phyloP scores from a whole-genome alignment of 2,888 invertebrate genomes.

The Scaptomyza flava region DNA sequence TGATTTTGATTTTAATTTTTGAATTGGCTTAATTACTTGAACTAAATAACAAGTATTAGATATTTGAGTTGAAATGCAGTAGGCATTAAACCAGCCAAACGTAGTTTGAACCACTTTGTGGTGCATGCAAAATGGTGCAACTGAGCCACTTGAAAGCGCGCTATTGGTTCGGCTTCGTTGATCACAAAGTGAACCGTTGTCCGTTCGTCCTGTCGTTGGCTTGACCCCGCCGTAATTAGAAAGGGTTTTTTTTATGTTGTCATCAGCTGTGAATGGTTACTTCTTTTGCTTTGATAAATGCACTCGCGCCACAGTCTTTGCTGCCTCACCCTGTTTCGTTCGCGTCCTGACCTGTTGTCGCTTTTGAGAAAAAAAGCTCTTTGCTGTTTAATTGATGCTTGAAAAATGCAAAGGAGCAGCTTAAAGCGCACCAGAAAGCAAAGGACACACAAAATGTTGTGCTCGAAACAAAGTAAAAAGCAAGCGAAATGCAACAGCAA shows the following conservation, averaged over 20 bases:
- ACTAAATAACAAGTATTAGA: background rate
- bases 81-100: conserved; percentile 2
- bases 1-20: too few relatives aligned
- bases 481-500: conserved; percentile 15
- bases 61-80: background rate
- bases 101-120: conserved; percentile 1
- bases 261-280: conserved; percentile 13
- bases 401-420: conserved; percentile 43
- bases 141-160: conserved; percentile 10
- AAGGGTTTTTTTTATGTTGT: conserved; percentile 5
- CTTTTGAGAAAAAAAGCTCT: conserved; percentile 44
- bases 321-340: background rate
- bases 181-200: conserved; percentile 36
- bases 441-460: conserved; percentile 14
- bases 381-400: conserved; percentile 63
- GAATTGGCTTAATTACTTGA: too few relatives aligned
- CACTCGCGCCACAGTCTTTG: conserved; percentile 10
- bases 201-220: conserved; percentile 8
- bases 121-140: background rate
- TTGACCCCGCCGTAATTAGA: conserved; percentile 43
- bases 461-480: conserved; percentile 24
- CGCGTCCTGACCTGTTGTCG: background rate
- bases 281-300: conserved; percentile 21
- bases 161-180: conserved; percentile 28
- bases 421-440: conserved; percentile 43